Percentiles rank a stretch among this genome's conserved stretches.
phyloP scores from a whole-genome alignment of 2,888 invertebrate species.

The Heliconius cydno region DNA sequence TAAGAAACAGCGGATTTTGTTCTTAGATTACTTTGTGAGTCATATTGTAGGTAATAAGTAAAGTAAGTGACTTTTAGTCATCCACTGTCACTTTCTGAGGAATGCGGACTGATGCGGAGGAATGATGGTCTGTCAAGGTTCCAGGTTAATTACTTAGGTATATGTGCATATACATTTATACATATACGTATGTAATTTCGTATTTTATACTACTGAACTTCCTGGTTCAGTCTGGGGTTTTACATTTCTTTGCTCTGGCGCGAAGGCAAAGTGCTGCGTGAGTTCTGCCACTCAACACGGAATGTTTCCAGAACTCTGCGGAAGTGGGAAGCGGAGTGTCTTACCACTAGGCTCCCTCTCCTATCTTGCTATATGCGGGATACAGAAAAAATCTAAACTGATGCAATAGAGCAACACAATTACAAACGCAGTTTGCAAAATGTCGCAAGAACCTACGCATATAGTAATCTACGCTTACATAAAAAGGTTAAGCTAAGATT shows the following conservation, averaged over 20 bases:
- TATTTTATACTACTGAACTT: background rate
- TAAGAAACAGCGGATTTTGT: conserved; percentile 29
- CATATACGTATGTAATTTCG: background rate
- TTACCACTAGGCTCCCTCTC: too few relatives aligned
- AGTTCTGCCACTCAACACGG: background rate
- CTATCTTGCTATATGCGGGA: too few relatives aligned
- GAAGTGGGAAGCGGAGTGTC: too few relatives aligned
- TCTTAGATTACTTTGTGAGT: background rate
- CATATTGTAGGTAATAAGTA: background rate
- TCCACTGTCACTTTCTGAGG: conserved; percentile 5
- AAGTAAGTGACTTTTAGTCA: background rate
- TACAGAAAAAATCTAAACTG: too few relatives aligned
- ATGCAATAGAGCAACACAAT: conserved; percentile 6
- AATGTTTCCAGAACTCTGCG: too few relatives aligned
- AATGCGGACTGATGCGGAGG: conserved; percentile 25
- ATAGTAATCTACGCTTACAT: conserved; percentile 7
- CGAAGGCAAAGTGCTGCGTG: too few relatives aligned
- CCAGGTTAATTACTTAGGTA: background rate
- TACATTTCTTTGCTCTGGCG: too few relatives aligned
- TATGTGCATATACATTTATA: background rate
- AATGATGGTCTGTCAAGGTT: background rate
- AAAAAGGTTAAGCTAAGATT: background rate
- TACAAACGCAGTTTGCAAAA: background rate
- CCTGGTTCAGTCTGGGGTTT: background rate
- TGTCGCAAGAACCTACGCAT: background rate